Percentiles rank a stretch among this genome's conserved stretches.
phyloP scores from a whole-genome alignment of 2,113 vertebrate genomes.

The Cacatua alba region DNA sequence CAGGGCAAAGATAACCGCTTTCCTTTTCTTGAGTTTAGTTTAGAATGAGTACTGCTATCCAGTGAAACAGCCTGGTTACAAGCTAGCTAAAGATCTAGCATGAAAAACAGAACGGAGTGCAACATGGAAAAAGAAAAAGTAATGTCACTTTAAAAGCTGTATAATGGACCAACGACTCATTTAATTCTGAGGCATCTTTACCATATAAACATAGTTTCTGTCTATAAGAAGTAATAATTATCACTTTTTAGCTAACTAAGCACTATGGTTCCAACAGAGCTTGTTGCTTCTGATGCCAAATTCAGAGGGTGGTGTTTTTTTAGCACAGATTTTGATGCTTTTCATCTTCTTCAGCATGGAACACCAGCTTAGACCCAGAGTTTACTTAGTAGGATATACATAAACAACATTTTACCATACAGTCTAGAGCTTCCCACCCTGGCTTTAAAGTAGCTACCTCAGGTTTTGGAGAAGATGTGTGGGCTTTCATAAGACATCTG shows the following conservation, averaged over 20 bases:
- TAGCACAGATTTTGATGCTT: neutral
- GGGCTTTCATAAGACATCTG: neutral
- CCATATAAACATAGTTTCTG: neutral
- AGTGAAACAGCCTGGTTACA: neutral
- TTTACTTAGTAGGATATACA: neutral
- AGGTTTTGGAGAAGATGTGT: neutral
- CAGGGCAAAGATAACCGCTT: neutral
- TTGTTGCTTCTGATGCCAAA: neutral
- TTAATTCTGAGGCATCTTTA: neutral
- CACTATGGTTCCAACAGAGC: neutral
- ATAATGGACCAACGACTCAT: neutral
- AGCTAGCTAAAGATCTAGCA: neutral
- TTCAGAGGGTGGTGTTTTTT: neutral
- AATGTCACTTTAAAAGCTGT: neutral
- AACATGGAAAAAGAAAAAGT: neutral
- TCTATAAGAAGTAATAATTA: neutral
- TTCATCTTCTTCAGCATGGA: neutral
- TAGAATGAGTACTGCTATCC: slow-evolving; percentile 12
- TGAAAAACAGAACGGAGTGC: neutral
- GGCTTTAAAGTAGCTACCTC: neutral
- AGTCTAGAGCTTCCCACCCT: neutral
- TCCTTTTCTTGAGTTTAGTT: slow-evolving; percentile 12
- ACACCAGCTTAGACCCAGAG: neutral
- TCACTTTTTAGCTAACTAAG: neutral
- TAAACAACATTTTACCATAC: neutral